Evolutionary conservation across 2,888 invertebrate genomes (phyloP).

Genomic region (Prosapia bicincta): DNA sequence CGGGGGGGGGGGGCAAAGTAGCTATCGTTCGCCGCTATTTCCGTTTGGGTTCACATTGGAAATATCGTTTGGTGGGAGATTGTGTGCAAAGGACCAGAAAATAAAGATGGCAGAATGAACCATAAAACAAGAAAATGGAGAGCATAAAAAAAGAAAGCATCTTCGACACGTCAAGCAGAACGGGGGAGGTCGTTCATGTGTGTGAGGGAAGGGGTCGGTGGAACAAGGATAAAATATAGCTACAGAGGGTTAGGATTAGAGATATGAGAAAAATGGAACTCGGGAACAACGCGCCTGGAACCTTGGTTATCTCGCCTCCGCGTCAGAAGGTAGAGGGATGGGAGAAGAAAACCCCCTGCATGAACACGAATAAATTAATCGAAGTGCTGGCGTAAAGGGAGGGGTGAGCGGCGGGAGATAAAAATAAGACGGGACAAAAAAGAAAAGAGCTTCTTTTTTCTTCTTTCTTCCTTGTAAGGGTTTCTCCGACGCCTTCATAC

Average conservation of each 20-base stretch:
- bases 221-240: constrained; percentile 1
- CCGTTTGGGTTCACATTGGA: neutral
- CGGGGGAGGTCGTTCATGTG: constrained; percentile 18
- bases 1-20: constrained; percentile 9
- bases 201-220: neutral
- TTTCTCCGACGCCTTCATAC: constrained; percentile 5
- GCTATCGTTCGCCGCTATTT: constrained; percentile 7
- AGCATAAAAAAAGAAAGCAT: neutral
- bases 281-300: neutral
- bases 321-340: neutral
- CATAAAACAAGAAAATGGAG: neutral
- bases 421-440: constrained; percentile 22
- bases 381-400: constrained; percentile 8
- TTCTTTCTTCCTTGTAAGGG: constrained; percentile 20
- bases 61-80: neutral
- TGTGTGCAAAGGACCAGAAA: constrained; percentile 9
- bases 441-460: constrained; percentile 18
- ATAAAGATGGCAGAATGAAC: constrained; percentile 14
- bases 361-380: constrained; percentile 20
- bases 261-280: neutral
- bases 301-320: neutral
- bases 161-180: neutral
- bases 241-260: neutral
- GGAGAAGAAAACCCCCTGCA: neutral
- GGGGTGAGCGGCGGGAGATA: constrained; percentile 15